Evolutionary conservation across 1,140 invertebrate species (phyloP), one percentile per base, ranked within the genome.

Genomic region (Pseudobourletiella spinata): DNA sequence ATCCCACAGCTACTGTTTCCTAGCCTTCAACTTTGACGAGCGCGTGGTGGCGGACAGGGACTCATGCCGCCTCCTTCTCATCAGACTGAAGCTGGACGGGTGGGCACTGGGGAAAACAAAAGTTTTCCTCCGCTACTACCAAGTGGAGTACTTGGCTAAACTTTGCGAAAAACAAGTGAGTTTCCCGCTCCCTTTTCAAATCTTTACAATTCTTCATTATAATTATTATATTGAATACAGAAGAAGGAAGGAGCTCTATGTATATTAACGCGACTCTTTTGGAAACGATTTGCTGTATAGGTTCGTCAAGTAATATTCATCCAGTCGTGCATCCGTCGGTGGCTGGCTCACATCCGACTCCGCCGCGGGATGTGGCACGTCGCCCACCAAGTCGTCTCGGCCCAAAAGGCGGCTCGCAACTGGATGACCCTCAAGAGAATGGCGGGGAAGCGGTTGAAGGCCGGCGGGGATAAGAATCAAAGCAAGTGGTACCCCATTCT

Each of bases 41-140:
- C 76, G 82, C 57, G 80, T 88, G 1, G 77, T 83, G 14, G 81
- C 84, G 14, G 84, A 80, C 67, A 80, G 82, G 60, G 86, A 89
- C 65, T 84, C 84, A 65, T 88, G 87, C 74, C 80, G 83, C 11
- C 72, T 85, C 2, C 74, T 91, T 3, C 74, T 91, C 20, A 70
- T 87, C 8, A 80, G 86, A 57, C 72, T 91, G 0, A 84, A 85
- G 72, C 83, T 91, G 81, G 86, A 89, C 65, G 85, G 87, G 35
- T 91, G 86, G 85, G 86, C 86, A 14, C 75, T 91, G n/a, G 88
- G 88, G 22, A 87, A 86, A 71, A 85, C 86, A 0, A 91, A 89
- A 82, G 79, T 91, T 3, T 92, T 92, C 72, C 77, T 92, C 0
- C 90, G 90, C 71, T 91, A 91, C 73, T 91, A 90, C 71, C 88